A percentile compares a stretch with the other conserved stretches of the same genome.
phyloP scores from a whole-genome alignment of 1,140 invertebrate species.

The Cylas formicarius region DNA sequence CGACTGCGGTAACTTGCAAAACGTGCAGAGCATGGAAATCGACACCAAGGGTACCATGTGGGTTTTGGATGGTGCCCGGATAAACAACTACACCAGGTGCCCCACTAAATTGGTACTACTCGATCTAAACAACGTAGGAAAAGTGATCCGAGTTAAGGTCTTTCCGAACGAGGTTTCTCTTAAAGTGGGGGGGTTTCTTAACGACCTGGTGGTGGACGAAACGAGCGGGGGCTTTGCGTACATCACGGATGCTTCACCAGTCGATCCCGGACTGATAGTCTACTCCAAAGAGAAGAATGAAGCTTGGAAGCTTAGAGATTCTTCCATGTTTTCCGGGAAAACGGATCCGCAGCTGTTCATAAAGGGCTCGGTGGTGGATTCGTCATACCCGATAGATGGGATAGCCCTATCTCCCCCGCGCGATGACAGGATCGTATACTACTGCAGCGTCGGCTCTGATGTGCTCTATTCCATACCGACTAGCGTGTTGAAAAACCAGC shows the following conservation, averaged over 20 bases:
- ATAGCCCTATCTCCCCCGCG: constrained; percentile 54
- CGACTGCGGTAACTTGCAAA: constrained; percentile 56
- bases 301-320: constrained; percentile 61
- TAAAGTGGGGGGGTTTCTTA: constrained; percentile 49
- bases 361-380: too few relatives aligned
- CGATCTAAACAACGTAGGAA: constrained; percentile 52
- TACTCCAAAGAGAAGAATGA: constrained; percentile 53
- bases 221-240: constrained; percentile 57
- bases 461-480: constrained; percentile 55
- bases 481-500: constrained; percentile 48
- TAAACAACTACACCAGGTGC: constrained; percentile 44
- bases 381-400: too few relatives aligned
- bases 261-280: constrained; percentile 63
- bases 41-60: constrained; percentile 61
- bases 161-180: constrained; percentile 50
- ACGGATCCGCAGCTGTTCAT: too few relatives aligned
- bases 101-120: constrained; percentile 60
- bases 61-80: constrained; percentile 59
- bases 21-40: constrained; percentile 63
- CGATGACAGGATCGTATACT: constrained; percentile 53
- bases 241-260: constrained; percentile 57
- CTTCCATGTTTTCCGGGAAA: too few relatives aligned
- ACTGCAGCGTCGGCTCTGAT: constrained; percentile 55
- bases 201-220: constrained; percentile 63
- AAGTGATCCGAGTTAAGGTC: constrained; percentile 47